Percentiles rank a stretch among this genome's conserved stretches.
These are phyloP conservation scores for Arge pagana DNA, from an alignment of 2,888 invertebrate species.

Conservation along the genomic window DNA sequence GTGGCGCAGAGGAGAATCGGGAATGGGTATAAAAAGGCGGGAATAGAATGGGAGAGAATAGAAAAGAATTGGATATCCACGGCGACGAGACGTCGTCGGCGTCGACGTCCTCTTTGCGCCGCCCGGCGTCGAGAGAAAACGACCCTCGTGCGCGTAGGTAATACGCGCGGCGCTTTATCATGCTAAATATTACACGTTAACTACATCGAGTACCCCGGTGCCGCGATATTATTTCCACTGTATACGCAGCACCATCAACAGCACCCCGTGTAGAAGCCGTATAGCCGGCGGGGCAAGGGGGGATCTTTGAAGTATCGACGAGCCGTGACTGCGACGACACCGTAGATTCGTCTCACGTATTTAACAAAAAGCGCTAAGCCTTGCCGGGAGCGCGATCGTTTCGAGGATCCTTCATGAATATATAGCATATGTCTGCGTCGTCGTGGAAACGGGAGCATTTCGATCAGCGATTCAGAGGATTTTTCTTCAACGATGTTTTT, in stretches of 20 bases:
- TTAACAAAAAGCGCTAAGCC: too few relatives aligned
- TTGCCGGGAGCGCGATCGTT: not conserved
- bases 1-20: constrained; percentile 8
- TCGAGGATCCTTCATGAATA: not conserved
- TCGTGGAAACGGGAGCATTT: too few relatives aligned
- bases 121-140: not conserved
- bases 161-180: constrained; percentile 50
- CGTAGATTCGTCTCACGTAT: constrained; percentile 10
- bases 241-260: constrained; percentile 61
- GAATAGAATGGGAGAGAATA: constrained; percentile 15
- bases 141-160: not conserved
- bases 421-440: too few relatives aligned
- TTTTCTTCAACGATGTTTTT: too few relatives aligned
- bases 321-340: constrained; percentile 15
- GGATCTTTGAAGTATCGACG: constrained; percentile 10
- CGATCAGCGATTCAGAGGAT: too few relatives aligned
- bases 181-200: constrained; percentile 62
- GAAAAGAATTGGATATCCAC: constrained; percentile 22
- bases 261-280: constrained; percentile 59
- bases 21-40: constrained; percentile 12
- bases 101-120: not conserved
- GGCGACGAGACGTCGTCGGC: not conserved
- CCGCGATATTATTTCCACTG: constrained; percentile 56
- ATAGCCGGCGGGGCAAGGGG: constrained; percentile 60
- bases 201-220: constrained; percentile 80